Evolutionary conservation across 2,797 vertebrate genomes (phyloP), one percentile per base, ranked within the genome.

Genomic region (Neostethus bicornis): DNA sequence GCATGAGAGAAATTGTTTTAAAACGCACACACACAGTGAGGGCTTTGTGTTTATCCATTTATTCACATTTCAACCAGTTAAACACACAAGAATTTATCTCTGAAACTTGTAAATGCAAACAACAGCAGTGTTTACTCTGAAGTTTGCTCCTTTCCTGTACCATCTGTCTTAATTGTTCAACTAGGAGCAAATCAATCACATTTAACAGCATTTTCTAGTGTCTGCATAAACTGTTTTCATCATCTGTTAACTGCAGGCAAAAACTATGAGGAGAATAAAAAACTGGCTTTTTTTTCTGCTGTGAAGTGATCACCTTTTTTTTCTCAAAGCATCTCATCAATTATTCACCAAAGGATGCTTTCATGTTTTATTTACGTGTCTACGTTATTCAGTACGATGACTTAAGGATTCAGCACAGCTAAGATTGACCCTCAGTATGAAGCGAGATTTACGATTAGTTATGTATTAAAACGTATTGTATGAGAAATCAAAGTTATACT

Each of bases 361-460:
- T 72, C 61, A 77, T 83, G 49, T 81, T 78, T 73, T 66, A 80
- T 80, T 75, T 80, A 60, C 47, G n/a, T n/a, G n/a, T n/a, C n/a
- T 76, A 73, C 64, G 47, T 75, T 77, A 56, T 75, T 72, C 62
- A 14, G 47, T 19, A 63, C 48, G 20, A 28, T 55, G 34, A 66
- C 38, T 71, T 24, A 14, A 60, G 56, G 42, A 20, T 47, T 56
- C 37, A 37, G 61, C 28, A 19, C 41, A 23, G 46, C 50, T 51
- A 29, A 14, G 31, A 58, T 56, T 46, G 39, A 28, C 20, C 61
- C 26, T 32, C 37, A 31, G 12, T 41, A 43, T 50, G 37, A 51
- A 66, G 46, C 43, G 34, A 64, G 61, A 46, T 43, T 55, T 16
- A 44, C 6, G 5, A n/a, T 49, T 29, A 53, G 35, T 65, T 61